These are phyloP conservation scores for Sinelater perroti DNA, from an alignment of 2,888 invertebrate genomes.

Conservation along the genomic window DNA sequence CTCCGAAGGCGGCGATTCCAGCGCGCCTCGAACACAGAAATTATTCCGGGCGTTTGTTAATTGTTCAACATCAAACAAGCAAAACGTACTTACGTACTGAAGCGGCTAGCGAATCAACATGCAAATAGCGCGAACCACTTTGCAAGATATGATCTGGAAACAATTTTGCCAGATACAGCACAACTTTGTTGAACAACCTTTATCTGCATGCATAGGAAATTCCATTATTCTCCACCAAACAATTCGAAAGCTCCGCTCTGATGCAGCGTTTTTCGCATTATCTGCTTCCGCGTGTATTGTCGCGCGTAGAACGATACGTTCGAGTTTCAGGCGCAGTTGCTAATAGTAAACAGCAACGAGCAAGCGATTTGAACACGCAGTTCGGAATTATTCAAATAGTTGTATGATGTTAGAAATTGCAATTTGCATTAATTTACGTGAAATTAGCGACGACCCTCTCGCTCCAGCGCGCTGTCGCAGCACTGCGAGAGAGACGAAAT, in stretches of 20 bases:
- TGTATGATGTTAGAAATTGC: conserved; percentile 8
- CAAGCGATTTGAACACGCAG: conserved; percentile 6
- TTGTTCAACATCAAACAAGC: conserved; percentile 7
- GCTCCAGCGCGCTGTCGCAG: not conserved
- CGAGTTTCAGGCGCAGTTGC: no score
- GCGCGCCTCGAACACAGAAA: conserved; percentile 4
- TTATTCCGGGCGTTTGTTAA: conserved; percentile 9
- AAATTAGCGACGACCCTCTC: conserved; percentile 1
- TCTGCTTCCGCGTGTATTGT: conserved; percentile 1
- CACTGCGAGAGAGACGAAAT: not conserved
- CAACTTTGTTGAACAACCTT: conserved; percentile 18
- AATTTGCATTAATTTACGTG: conserved; percentile 12
- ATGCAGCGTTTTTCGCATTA: conserved; percentile 1
- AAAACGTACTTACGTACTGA: not conserved
- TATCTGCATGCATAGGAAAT: conserved; percentile 15
- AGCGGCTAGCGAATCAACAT: conserved; percentile 11
- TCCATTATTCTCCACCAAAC: conserved; percentile 20
- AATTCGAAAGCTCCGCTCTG: conserved; percentile 13
- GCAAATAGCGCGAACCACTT: conserved; percentile 12
- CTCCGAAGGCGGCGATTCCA: no score
- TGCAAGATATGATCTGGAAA: conserved; percentile 15
- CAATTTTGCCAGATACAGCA: conserved; percentile 14
- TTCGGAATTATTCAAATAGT: conserved; percentile 12
- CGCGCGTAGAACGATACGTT: not conserved
- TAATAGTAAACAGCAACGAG: not conserved